Conservation (phyloP, 2,113 vertebrate genomes). For the Lontra canadensis region DNA sequence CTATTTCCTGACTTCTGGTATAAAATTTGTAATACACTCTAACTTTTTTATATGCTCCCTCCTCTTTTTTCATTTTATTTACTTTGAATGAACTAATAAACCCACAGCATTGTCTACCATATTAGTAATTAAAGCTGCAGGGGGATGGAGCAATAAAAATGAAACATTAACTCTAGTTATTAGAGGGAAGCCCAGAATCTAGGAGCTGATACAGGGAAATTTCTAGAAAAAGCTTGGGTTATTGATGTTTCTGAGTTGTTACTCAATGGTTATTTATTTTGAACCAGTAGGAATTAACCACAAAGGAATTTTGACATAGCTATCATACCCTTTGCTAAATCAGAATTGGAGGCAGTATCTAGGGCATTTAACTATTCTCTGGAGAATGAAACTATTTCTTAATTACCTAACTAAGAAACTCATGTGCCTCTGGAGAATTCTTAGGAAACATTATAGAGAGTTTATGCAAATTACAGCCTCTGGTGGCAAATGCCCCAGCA, state of each 20-base stretch:
- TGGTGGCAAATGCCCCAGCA: background rate
- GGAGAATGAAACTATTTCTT: constrained; percentile 45
- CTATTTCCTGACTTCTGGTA: constrained; percentile 22
- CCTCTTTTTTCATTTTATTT: constrained; percentile 52
- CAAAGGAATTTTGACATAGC: background rate
- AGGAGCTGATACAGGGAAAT: background rate
- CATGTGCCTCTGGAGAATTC: constrained; percentile 40
- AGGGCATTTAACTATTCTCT: constrained; percentile 47
- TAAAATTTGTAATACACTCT: background rate
- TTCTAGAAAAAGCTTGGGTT: background rate
- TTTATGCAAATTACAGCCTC: background rate
- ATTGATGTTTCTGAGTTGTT: background rate
- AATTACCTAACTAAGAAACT: constrained; percentile 70
- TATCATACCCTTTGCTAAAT: constrained; percentile 6
- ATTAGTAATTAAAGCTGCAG: constrained; percentile 34
- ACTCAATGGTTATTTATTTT: background rate
- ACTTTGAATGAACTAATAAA: constrained; percentile 46
- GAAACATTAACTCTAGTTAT: constrained; percentile 16
- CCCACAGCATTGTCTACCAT: background rate
- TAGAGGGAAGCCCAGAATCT: constrained; percentile 14
- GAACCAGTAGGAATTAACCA: background rate
- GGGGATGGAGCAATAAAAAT: constrained; percentile 3
- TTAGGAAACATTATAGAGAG: background rate
- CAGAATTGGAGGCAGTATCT: constrained; percentile 29
- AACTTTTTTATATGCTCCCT: background rate